These are phyloP conservation scores for Bombus confusus DNA, from an alignment of 1,140 invertebrate species.

Conservation along the genomic window DNA sequence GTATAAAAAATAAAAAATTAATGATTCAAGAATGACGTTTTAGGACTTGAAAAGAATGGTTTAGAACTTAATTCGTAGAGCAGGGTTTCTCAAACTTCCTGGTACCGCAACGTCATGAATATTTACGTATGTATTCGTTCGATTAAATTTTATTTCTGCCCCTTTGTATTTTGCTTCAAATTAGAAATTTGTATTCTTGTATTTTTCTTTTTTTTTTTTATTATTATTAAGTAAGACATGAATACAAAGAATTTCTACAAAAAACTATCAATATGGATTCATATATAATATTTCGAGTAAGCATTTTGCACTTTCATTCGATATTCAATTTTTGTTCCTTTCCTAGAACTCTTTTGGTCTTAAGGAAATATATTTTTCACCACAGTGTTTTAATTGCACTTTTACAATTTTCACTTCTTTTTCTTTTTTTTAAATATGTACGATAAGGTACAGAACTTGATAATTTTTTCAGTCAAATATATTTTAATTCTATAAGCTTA, in stretches of 20 bases:
- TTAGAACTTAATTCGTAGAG: conserved; percentile 37
- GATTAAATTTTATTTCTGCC: neutral
- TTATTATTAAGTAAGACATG: conserved; percentile 32
- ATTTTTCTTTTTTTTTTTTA: conserved; percentile 41
- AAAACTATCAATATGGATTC: conserved; percentile 22
- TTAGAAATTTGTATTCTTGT: neutral
- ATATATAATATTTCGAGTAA: conserved; percentile 40
- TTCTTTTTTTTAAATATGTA: neutral
- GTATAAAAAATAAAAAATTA: neutral
- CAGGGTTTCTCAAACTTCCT: conserved; percentile 40
- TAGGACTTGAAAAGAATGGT: neutral
- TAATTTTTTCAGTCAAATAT: neutral
- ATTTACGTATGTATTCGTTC: neutral
- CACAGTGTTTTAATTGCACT: conserved; percentile 47
- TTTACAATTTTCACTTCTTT: conserved; percentile 20
- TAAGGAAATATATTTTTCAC: conserved; percentile 20
- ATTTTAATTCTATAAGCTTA: conserved; percentile 24
- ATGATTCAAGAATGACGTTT: neutral
- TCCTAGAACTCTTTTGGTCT: neutral
- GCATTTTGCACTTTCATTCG: conserved; percentile 46
- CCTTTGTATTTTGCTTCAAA: neutral
- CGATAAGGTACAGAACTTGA: neutral
- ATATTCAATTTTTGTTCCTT: conserved; percentile 5
- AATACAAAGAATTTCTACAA: conserved; percentile 47
- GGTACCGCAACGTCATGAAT: neutral